Conservation (phyloP, 2,888 invertebrate species). For the Caenorhabditis imperialis region DNA sequence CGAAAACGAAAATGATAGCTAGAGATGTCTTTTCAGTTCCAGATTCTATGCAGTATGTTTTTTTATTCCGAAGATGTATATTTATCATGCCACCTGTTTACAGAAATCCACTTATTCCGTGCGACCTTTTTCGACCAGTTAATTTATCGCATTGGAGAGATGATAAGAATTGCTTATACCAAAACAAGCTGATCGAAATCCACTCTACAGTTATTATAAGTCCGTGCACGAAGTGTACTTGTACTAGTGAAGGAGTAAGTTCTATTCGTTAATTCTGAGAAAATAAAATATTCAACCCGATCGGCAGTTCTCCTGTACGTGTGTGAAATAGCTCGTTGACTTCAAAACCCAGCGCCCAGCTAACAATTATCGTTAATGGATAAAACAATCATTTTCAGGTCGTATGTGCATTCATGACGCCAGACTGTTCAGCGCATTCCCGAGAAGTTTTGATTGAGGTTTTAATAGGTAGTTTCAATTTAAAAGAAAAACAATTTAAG, state of each 20-base stretch:
- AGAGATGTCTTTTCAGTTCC: slow-evolving; percentile 91
- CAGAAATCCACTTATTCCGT: slow-evolving; percentile 39
- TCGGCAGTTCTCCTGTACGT: too few relatives aligned
- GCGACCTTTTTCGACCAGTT: slow-evolving; percentile 22
- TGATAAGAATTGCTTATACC: slow-evolving; percentile 17
- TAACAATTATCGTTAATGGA: too few relatives aligned
- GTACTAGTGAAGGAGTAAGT: slow-evolving; percentile 55
- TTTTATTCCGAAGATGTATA: background rate
- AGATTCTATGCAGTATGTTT: slow-evolving; percentile 70
- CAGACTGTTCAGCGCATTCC: slow-evolving; percentile 21
- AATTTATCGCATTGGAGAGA: slow-evolving; percentile 50
- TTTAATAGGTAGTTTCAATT: background rate
- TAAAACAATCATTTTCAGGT: slow-evolving; percentile 18
- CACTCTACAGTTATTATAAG: slow-evolving; percentile 32
- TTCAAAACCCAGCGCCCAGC: too few relatives aligned
- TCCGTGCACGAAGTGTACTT: slow-evolving; percentile 54
- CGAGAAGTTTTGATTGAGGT: slow-evolving; percentile 31
- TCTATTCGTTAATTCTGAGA: background rate
- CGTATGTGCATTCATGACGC: slow-evolving; percentile 22
- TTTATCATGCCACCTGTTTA: slow-evolving; percentile 1
- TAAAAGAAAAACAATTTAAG: slow-evolving; percentile 32
- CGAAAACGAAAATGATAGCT: slow-evolving; percentile 82
- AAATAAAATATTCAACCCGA: too few relatives aligned
- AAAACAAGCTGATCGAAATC: slow-evolving; percentile 13
- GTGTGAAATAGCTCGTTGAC: too few relatives aligned